Base-by-base conservation (phyloP, 1,140 invertebrate genomes). In the Eriocheir sinensis region DNA sequence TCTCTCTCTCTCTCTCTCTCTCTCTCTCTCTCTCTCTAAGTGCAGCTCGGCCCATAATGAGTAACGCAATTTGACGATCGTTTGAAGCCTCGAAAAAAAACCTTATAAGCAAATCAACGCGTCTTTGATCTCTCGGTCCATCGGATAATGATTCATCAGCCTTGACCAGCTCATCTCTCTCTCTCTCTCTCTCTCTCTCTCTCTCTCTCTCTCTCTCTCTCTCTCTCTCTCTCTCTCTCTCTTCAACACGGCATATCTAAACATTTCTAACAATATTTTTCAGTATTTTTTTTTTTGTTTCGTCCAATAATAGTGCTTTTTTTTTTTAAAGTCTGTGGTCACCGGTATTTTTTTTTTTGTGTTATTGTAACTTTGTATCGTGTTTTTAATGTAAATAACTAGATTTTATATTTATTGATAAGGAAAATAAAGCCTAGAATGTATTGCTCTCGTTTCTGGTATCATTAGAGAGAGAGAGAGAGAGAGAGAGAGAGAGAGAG, bases 71-170 rank as follows among this genome's bases (percentile, higher is more conserved):
- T 72, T 72, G 27, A 72, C 60, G n/a, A n/a, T 3, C 60, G 12
- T 72, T 72, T 72, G 60, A 72, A 72, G 60, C 8, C 60, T 21
- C 27, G 27, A n/a, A 27, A n/a, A 72, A 72, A 72, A n/a, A 72
- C 60, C n/a, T 12, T 72, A 4, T 72, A 72, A 72, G 60, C 60
- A 72, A 72, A 72, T 72, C 60, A 72, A 72, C 60, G 6, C 21
- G 60, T n/a, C 60, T 72, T 72, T 72, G 60, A 72, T 72, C 60
- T 72, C 60, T 72, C 21, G 60, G 60, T 72, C 27, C 60, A 72
- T 21, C 60, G 21, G 60, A 72, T 72, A 72, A 72, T 72, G 60
- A 72, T 72, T 72, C 60, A 72, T 72, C 27, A 72, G n/a, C 17
- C 60, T 72, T n/a, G n/a, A n/a, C 60, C 6, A 0, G 6, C 60